Base-by-base conservation (phyloP, 2,113 vertebrate genomes). In the Urocynchramus pylzowi region DNA sequence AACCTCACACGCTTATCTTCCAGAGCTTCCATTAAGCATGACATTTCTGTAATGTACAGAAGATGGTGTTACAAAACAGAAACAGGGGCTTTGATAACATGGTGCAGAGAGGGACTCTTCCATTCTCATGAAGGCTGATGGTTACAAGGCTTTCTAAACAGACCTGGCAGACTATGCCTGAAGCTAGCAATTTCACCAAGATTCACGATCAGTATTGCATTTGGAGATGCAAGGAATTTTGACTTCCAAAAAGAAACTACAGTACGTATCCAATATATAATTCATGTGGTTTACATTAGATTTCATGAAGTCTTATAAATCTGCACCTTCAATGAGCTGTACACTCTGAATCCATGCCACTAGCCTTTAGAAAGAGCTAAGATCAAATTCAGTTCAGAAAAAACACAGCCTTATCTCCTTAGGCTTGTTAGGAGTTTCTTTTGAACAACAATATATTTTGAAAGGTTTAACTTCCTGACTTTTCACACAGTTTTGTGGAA, bases 1-100 rank as follows among this genome's bases (percentile, higher is more conserved):
- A 99, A 96, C 64, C 99, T 98, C n/a, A 99, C 99, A 4, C 99
- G 98, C 68, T 99, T 99, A 93, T 99, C 99, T 94, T 99, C 99
- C 94, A 99, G 97, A 33, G 99, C 98, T 89, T 99, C 99, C 98
- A 99, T 99, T 61, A 99, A 97, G 95, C 99, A 99, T 3, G 99
- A 99, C 99, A 99, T 99, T 94, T 99, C 99, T 99, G 98, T 71
- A 88, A 92, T 1, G 82, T 3, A 7, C 53, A 93, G 80, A 27
- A 76, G 31, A 44, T 1, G 3, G 50, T 10, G 33, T 92, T 84
- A 95, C 26, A 69, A 76, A 76, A 54, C 2, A 67, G 44, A 44
- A 80, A 20, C 16, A 21, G 53, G 4, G 19, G 49, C 31, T 75
- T 82, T 3, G 2, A 23, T 14, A 70, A 47, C 9, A 13, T 0